phyloP scores from a whole-genome alignment of 1,140 invertebrate species.

The Cydia fagiglandana region DNA sequence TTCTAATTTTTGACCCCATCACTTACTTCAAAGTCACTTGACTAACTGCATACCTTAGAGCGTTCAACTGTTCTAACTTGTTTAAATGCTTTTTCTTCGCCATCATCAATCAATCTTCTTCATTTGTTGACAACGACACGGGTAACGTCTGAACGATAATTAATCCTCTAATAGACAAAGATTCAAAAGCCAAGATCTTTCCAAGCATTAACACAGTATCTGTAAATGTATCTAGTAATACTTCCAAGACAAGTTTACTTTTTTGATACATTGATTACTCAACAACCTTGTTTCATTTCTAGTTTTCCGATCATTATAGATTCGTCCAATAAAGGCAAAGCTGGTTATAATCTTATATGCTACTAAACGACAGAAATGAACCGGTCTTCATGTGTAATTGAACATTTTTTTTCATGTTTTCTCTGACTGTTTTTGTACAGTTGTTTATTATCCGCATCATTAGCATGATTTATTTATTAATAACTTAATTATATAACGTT shows the following conservation, averaged over 20 bases:
- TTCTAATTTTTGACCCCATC: conserved; percentile 20
- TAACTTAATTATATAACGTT: too few species aligned
- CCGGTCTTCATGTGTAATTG: neutral
- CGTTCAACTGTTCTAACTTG: neutral
- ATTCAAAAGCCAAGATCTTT: neutral
- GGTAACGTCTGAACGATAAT: conserved; percentile 23
- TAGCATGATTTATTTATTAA: neutral
- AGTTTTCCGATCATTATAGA: conserved; percentile 4
- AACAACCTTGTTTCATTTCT: conserved; percentile 14
- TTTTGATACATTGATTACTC: conserved; percentile 12
- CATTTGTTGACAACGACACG: conserved; percentile 21
- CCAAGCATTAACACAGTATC: neutral
- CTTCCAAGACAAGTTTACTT: neutral
- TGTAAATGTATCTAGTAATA: neutral
- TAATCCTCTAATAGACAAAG: conserved; percentile 22
- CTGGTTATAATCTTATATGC: neutral
- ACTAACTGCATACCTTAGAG: neutral
- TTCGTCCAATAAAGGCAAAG: conserved; percentile 1
- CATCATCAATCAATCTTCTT: conserved; percentile 15
- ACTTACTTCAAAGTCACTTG: conserved; percentile 4
- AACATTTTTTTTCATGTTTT: neutral
- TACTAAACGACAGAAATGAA: conserved; percentile 5
- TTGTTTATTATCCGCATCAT: conserved; percentile 12
- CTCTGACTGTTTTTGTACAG: neutral
- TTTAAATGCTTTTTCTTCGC: neutral